Percentiles rank a stretch among this genome's conserved stretches.
phyloP scores from a whole-genome alignment of 1,140 invertebrate species.

The Sminthurinus signatus region DNA sequence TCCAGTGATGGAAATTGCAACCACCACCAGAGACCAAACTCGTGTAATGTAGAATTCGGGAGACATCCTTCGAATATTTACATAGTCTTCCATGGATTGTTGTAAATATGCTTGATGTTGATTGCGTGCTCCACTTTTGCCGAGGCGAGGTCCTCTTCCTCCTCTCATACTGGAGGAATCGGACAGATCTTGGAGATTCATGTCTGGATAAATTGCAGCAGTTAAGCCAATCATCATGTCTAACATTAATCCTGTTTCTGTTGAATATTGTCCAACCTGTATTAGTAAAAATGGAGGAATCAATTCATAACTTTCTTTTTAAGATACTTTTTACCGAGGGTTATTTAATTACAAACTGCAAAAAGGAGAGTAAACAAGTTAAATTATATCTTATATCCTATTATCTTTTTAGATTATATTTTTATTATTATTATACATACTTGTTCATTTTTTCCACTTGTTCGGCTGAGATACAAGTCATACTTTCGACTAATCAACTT shows the following conservation, averaged over 20 bases:
- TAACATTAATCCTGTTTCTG: conserved; percentile 42
- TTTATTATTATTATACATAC: no score
- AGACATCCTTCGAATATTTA: conserved; percentile 28
- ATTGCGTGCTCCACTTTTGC: neutral
- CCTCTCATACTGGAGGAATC: neutral
- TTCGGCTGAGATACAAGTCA: conserved; percentile 37
- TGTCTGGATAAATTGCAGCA: conserved; percentile 1
- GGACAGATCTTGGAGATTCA: neutral
- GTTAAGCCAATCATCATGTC: conserved; percentile 32
- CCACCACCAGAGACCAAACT: conserved; percentile 45
- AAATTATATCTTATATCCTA: no score
- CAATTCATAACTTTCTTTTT: neutral
- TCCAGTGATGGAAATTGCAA: conserved; percentile 43
- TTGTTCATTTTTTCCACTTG: conserved; percentile 26
- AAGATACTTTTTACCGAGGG: conserved; percentile 8
- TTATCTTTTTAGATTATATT: no score
- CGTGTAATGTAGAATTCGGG: conserved; percentile 44
- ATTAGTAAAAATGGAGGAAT: no score
- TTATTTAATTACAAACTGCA: no score
- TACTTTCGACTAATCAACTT: conserved; percentile 41
- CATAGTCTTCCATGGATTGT: conserved; percentile 9
- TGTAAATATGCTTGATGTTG: conserved; percentile 16
- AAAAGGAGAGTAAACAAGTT: no score
- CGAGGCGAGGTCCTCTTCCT: neutral
- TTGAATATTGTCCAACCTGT: conserved; percentile 44